Evolutionary conservation across 2,888 invertebrate species (phyloP), one percentile per base, ranked within the genome.

Genomic region (Blastobasis adustella): DNA sequence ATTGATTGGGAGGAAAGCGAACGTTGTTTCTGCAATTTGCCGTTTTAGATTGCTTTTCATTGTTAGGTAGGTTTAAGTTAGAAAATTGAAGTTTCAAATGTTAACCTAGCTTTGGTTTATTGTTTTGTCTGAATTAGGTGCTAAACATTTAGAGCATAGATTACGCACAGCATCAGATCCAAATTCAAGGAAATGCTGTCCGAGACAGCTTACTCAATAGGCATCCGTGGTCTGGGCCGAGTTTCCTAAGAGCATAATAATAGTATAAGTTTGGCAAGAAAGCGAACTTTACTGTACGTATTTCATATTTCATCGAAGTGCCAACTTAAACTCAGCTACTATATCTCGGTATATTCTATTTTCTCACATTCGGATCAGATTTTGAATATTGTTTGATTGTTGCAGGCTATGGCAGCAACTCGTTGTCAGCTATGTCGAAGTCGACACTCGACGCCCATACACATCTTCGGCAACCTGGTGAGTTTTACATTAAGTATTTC

Each of bases 391-490:
- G 44, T 48, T 47, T 74, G 80, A 36, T 76, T 72, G 70, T 93
- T 92, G 5, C 90, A 96, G 96, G 96, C 76, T 96, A 96, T 90
- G 93, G 94, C 79, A 92, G 94, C 79, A 95, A 96, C 88, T 91
- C 94, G 49, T 82, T 95, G 73, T 91, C 92, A 63, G 93, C 91
- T 60, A 93, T 94, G 93, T 94, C 94, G 62, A 96, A 96, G 81
- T 91, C 95, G 67, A 93, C 94, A 62, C 89, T 96, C 82, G 96
- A 96, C 83, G 94, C 96, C 50, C 96, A 96, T 88, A 92, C 95
- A 72, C 96, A 96, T 89, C 92, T 96, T 67, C 91, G 96, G 75
- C 96, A 96, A 90, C 96, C 96, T 90, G 96, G 96, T 96, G 82
- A 79, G 77, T 69, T 40, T 45, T 39, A 43, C 9, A 36, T 6